Evolutionary conservation across 2,113 vertebrate species (phyloP).

Genomic region (Willisornis vidua): DNA sequence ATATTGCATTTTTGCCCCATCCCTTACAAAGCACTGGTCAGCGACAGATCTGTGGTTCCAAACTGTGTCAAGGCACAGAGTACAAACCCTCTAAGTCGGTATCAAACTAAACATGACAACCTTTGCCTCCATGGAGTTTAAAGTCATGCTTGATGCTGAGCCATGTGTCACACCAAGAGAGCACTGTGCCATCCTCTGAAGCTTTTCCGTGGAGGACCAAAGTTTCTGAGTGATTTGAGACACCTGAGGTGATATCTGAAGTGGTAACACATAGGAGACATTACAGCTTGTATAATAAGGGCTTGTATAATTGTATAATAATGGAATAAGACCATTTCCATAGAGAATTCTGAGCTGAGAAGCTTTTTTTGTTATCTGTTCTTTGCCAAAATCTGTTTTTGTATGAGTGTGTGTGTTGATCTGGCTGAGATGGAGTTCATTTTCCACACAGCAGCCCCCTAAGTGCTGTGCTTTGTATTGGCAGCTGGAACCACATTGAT

Average conservation of each 20-base stretch:
- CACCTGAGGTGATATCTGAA: background rate
- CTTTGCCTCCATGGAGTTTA: background rate
- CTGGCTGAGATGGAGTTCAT: background rate
- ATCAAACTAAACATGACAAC: background rate
- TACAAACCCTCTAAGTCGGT: background rate
- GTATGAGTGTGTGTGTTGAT: background rate
- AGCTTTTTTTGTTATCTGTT: background rate
- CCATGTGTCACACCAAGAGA: background rate
- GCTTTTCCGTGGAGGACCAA: background rate
- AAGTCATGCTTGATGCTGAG: background rate
- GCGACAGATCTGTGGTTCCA: rapidly evolving
- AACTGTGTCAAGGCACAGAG: background rate
- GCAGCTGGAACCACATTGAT: background rate
- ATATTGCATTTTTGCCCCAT: background rate
- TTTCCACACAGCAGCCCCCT: background rate
- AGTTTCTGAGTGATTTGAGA: background rate
- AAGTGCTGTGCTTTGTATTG: background rate
- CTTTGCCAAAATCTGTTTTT: background rate
- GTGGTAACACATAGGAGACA: background rate
- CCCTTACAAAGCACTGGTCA: background rate
- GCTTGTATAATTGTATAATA: too few species aligned
- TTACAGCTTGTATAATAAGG: background rate
- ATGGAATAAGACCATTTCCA: background rate
- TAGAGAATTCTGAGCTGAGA: background rate
- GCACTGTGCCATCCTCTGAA: background rate